Percentiles rank a stretch among this genome's conserved stretches.
phyloP scores from a whole-genome alignment of 53 echinoderm and acorn worm species.

The Arbacia lixula region DNA sequence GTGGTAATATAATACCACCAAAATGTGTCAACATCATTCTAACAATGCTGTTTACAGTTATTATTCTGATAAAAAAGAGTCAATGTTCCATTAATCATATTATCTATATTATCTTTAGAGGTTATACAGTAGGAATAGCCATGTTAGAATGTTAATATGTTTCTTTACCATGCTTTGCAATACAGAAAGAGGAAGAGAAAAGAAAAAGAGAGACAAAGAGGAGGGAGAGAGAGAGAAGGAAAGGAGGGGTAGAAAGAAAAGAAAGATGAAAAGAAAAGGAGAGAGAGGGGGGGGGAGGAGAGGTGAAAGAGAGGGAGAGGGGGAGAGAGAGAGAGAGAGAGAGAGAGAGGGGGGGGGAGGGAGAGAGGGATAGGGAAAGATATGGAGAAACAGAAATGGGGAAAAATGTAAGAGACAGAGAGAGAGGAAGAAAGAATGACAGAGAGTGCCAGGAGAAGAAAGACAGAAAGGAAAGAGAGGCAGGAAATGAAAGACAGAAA shows the following conservation, averaged over 20 bases:
- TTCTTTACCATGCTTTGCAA: too few species aligned
- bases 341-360: not conserved
- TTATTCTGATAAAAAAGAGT: too few species aligned
- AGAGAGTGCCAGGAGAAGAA: not conserved
- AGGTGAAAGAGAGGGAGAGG: not conserved
- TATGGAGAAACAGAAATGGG: not conserved
- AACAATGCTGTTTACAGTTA: too few species aligned
- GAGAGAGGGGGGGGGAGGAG: not conserved
- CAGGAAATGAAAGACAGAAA: conserved; percentile 9
- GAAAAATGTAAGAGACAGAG: not conserved
- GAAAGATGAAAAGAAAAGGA: not conserved
- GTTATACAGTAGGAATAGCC: too few species aligned
- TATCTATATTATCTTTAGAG: too few species aligned
- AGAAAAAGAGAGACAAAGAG: too few species aligned
- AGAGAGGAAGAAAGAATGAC: not conserved
- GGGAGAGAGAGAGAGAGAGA: not conserved
- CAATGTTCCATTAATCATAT: too few species aligned
- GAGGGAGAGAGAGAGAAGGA: not conserved
- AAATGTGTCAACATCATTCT: too few species aligned
- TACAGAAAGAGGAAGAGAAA: too few species aligned
- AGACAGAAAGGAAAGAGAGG: not conserved
- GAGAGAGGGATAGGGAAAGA: not conserved
- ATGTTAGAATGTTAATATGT: too few species aligned
- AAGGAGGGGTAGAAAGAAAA: not conserved
- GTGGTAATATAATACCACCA: too few species aligned